Evolutionary conservation across 2,113 vertebrate genomes (phyloP).

Genomic region (Anser brachyrhynchus): DNA sequence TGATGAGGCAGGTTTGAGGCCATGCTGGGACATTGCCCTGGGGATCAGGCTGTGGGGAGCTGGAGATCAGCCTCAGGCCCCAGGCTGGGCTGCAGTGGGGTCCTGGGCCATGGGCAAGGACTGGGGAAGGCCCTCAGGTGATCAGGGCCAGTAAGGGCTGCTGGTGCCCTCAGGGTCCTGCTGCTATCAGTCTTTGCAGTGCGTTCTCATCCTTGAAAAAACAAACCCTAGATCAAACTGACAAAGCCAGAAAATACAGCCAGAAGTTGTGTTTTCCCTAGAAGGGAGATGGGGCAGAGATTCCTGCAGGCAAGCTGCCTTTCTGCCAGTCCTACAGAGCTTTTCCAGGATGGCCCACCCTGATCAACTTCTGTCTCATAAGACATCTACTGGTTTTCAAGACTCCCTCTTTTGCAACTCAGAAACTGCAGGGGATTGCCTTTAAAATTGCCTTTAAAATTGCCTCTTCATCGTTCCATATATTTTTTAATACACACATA

Average conservation of each 20-base stretch:
- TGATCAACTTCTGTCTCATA: not conserved
- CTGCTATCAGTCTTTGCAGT: not conserved
- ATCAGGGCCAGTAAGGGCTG: not conserved
- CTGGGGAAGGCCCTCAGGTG: rapidly evolving
- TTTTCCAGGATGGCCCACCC: not conserved
- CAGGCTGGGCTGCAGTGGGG: not conserved
- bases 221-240: not conserved
- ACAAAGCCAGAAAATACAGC: not conserved
- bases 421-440: not conserved
- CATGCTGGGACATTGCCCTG: not conserved
- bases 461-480: not conserved
- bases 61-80: not conserved
- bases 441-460: not conserved
- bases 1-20: not conserved
- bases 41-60: not conserved
- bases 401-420: not conserved
- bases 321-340: not conserved
- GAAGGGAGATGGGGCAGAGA: not conserved
- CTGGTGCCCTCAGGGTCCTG: rapidly evolving
- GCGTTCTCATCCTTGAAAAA: not conserved
- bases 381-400: not conserved
- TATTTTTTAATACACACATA: not conserved
- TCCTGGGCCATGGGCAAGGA: not conserved
- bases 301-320: not conserved
- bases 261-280: not conserved